Percentiles rank a stretch among this genome's conserved stretches.
These are phyloP conservation scores for Copidosoma aretas DNA, from an alignment of 2,888 invertebrate species.

Conservation along the genomic window DNA sequence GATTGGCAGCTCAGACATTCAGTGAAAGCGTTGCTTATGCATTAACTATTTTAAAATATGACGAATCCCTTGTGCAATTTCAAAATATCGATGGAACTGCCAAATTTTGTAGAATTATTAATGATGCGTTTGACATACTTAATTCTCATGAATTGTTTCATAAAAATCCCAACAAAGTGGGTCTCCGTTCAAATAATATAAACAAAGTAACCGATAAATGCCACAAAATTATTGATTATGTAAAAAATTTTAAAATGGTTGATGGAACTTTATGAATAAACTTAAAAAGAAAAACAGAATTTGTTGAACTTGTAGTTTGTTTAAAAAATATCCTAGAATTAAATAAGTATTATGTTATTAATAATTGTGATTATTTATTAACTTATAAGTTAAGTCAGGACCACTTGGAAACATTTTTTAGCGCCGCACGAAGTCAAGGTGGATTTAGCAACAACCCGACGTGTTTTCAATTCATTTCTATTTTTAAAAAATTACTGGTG, in stretches of 20 bases:
- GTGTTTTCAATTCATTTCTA: conserved; percentile 32
- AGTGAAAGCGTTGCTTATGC: conserved; percentile 44
- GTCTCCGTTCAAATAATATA: conserved; percentile 25
- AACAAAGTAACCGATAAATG: conserved; percentile 21
- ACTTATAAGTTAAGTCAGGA: conserved; percentile 40
- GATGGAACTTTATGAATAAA: conserved; percentile 27
- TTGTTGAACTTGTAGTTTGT: conserved; percentile 12
- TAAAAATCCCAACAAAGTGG: conserved; percentile 32
- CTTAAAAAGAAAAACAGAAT: conserved; percentile 37
- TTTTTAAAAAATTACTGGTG: conserved; percentile 40
- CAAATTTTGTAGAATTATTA: conserved; percentile 42
- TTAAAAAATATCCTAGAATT: conserved; percentile 37
- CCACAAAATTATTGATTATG: conserved; percentile 30
- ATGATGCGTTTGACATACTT: conserved; percentile 47
- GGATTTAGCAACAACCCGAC: conserved; percentile 44
- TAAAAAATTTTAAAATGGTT: conserved; percentile 21
- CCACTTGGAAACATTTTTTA: conserved; percentile 42
- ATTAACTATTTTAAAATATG: conserved; percentile 34
- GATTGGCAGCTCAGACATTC: conserved; percentile 45
- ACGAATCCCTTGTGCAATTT: conserved; percentile 33
- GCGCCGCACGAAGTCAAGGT: conserved; percentile 33
- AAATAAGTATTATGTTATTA: conserved; percentile 27
- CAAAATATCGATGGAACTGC: conserved; percentile 38
- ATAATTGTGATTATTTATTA: conserved; percentile 27
- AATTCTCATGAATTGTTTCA: conserved; percentile 41